Percentiles rank a stretch among this genome's conserved stretches.
These are phyloP conservation scores for Lampris incognitus DNA, from an alignment of 2,113 vertebrate species.

Conservation along the genomic window DNA sequence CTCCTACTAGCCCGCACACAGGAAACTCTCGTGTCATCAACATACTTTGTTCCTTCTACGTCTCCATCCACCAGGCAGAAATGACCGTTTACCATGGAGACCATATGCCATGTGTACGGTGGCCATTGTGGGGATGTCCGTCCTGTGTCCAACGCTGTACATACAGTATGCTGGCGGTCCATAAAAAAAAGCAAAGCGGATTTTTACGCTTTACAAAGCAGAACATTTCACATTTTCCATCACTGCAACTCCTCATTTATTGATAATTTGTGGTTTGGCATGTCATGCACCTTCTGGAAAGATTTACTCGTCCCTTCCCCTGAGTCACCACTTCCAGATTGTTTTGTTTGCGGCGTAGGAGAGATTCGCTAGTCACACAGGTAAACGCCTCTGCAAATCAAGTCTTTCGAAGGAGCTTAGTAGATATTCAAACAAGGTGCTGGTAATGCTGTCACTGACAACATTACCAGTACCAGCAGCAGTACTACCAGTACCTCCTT, in stretches of 20 bases:
- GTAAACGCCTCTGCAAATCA: neutral
- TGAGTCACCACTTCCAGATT: too few relatives aligned
- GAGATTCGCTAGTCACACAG: neutral
- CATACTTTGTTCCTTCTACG: slow-evolving; percentile 37
- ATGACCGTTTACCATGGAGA: slow-evolving; percentile 57
- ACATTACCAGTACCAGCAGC: too few relatives aligned
- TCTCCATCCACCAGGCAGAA: slow-evolving; percentile 35
- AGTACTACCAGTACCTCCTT: too few relatives aligned
- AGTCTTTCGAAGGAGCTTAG: neutral
- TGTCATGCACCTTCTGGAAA: too few relatives aligned
- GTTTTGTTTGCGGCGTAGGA: too few relatives aligned
- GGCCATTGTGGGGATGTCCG: neutral
- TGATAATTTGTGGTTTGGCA: too few relatives aligned
- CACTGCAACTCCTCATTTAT: too few relatives aligned
- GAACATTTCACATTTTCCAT: too few relatives aligned
- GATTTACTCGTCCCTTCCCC: too few relatives aligned
- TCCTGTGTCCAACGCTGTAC: neutral
- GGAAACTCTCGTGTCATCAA: slow-evolving; percentile 57
- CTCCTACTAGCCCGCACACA: slow-evolving; percentile 47
- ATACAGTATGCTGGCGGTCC: neutral
- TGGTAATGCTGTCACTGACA: neutral
- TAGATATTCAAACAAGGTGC: too few relatives aligned
- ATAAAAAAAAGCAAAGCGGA: too few relatives aligned
- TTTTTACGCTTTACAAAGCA: too few relatives aligned
- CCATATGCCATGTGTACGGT: neutral